phyloP scores from a whole-genome alignment of 2,888 invertebrate genomes.

The Dichetophora obliterata region DNA sequence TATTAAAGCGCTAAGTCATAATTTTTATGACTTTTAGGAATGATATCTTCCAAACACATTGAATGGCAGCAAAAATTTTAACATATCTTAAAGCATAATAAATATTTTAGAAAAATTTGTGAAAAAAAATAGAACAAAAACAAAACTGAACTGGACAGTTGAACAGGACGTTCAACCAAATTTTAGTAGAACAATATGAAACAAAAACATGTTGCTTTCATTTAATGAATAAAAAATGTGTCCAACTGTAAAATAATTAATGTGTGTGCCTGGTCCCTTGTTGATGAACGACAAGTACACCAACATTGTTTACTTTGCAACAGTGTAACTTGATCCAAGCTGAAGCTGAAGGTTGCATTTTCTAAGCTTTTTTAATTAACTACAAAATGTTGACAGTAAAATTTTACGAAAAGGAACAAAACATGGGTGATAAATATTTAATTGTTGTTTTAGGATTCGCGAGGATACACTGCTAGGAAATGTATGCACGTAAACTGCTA shows the following conservation, averaged over 20 bases:
- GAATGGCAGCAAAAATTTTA: no score
- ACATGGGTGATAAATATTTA: neutral
- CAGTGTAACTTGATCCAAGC: neutral
- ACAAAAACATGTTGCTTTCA: no score
- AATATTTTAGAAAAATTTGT: no score
- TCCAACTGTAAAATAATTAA: neutral
- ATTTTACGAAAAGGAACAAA: neutral
- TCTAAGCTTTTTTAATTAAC: slow-evolving; percentile 4
- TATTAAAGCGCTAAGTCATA: no score
- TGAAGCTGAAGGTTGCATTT: neutral
- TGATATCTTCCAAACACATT: no score
- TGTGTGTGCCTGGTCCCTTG: neutral
- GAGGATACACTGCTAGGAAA: no score
- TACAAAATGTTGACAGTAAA: neutral
- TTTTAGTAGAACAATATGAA: no score
- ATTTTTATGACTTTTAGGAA: no score
- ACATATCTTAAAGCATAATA: no score
- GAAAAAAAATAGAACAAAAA: neutral
- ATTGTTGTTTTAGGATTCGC: neutral
- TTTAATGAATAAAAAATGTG: neutral
- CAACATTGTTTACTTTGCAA: neutral
- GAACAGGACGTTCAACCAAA: no score
- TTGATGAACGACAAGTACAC: neutral
- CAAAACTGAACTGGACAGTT: neutral
- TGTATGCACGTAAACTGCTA: no score